Evolutionary conservation across 2,113 vertebrate species (phyloP), one percentile per base, ranked within the genome.

Genomic region (Lepidothrix coronata): DNA sequence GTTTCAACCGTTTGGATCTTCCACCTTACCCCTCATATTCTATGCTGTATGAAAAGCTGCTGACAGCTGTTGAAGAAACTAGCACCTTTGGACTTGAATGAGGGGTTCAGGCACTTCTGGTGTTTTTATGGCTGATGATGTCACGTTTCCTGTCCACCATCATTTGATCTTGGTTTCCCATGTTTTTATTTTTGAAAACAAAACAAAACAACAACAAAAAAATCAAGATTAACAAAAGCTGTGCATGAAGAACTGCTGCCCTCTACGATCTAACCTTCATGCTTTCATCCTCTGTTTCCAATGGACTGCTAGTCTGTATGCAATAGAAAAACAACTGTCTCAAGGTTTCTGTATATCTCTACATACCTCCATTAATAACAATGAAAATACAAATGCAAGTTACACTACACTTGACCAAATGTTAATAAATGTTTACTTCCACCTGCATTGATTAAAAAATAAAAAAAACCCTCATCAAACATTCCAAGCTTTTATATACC

Each of bases 11-110:
- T 48, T 96, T 99, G 97, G 99, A 99, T 98, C 98, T 99, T 92
- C 99, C 99, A 85, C 98, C 99, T 2, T 99, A 99, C 94, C 99
- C 99, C 14, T 99, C 99, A 0, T 99, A 99, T 98, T 98, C 99
- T 80, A 99, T 99, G 98, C 97, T 99, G 67, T 99, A 99, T 58
- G 99, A 99, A 95, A 99, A 99, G 96, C 96, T 99, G 85, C 97
- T 99, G 91, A 98, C 98, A 35, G 99, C 99, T 33, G 99, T 99
- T 96, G 99, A 99, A 98, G 99, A 99, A 98, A 99, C 99, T 84
- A 99, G 99, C 97, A 99, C 99, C 24, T 99, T 99, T 97, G 99
- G 99, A 96, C 98, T 99, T 93, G 99, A 99, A 97, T 99, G 97
- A 99, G 93, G 86, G 46, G 52, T 94, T 89, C 91, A 94, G 91